Percentiles rank a stretch among this genome's conserved stretches.
Conservation (phyloP, 2,888 invertebrate species). For the Hofmannophila pseudospretella region DNA sequence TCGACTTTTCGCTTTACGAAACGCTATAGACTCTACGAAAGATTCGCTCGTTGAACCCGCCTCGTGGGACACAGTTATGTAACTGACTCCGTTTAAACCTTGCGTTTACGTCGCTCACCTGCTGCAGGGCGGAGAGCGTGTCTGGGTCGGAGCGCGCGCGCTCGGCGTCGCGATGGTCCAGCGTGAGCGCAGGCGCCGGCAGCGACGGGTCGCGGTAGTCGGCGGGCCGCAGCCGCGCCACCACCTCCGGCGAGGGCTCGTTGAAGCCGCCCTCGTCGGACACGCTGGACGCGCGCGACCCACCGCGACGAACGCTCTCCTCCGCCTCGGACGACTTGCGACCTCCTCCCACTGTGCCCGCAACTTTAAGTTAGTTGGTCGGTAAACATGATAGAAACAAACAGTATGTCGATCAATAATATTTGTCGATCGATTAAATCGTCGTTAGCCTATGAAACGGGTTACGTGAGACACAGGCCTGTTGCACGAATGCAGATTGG, state of each 20-base stretch:
- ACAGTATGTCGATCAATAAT: too few species aligned
- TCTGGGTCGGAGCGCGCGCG: slow-evolving; percentile 65
- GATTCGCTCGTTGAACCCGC: too few species aligned
- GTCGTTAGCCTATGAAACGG: too few species aligned
- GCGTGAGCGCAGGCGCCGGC: slow-evolving; percentile 43
- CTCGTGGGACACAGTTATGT: too few species aligned
- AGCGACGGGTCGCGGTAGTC: slow-evolving; percentile 60
- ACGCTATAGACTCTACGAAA: too few species aligned
- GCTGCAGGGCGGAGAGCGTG: slow-evolving; percentile 67
- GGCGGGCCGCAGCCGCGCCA: slow-evolving; percentile 76
- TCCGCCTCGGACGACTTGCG: slow-evolving; percentile 67
- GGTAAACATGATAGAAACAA: too few species aligned
- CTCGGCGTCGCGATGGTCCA: slow-evolving; percentile 55
- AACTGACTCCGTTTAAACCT: too few species aligned
- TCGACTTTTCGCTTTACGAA: too few species aligned
- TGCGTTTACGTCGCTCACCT: too few species aligned
- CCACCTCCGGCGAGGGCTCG: slow-evolving; percentile 84
- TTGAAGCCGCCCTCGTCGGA: slow-evolving; percentile 85
- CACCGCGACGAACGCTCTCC: slow-evolving; percentile 55
- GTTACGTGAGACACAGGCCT: too few species aligned
- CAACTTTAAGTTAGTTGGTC: background rate
- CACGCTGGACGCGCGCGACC: slow-evolving; percentile 78
- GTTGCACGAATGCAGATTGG: too few species aligned
- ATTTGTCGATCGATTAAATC: too few species aligned
- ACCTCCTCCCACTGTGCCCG: slow-evolving; percentile 62